phyloP scores from a whole-genome alignment of 2,113 vertebrate species.

The Acanthisitta chloris region DNA sequence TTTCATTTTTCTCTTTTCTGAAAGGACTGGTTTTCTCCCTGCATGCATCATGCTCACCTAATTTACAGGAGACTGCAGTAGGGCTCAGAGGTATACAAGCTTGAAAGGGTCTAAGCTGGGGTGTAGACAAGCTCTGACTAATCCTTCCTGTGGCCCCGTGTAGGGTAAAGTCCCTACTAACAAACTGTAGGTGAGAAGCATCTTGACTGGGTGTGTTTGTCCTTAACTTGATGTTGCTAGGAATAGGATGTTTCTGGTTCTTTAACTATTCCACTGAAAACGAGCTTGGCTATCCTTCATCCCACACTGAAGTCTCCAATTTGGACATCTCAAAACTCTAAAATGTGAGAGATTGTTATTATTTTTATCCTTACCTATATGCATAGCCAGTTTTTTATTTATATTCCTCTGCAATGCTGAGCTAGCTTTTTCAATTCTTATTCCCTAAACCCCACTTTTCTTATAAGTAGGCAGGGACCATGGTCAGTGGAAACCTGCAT shows the following conservation, averaged over 20 bases:
- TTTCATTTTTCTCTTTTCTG: not conserved
- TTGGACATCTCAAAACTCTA: not conserved
- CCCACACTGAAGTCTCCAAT: not conserved
- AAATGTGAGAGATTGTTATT: not conserved
- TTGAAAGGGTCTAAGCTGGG: not conserved
- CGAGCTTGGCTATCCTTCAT: not conserved
- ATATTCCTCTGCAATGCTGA: not conserved
- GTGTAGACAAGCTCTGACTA: not conserved
- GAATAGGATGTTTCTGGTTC: not conserved
- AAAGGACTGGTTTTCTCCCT: rapidly evolving
- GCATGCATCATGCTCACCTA: not conserved
- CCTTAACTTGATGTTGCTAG: not conserved
- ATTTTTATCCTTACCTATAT: not conserved
- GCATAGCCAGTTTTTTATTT: not conserved
- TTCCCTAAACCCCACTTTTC: not conserved
- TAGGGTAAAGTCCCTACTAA: not conserved
- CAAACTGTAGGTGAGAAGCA: rapidly evolving
- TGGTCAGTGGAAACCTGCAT: not conserved
- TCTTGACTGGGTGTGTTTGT: not conserved
- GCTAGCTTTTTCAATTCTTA: not conserved
- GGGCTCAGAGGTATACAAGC: not conserved
- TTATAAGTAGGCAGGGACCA: not conserved
- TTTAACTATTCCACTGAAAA: not conserved
- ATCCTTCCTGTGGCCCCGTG: rapidly evolving
- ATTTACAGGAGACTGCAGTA: not conserved